These are phyloP conservation scores for Prenolepis imparis DNA, from an alignment of 2,888 invertebrate species.

Conservation along the genomic window DNA sequence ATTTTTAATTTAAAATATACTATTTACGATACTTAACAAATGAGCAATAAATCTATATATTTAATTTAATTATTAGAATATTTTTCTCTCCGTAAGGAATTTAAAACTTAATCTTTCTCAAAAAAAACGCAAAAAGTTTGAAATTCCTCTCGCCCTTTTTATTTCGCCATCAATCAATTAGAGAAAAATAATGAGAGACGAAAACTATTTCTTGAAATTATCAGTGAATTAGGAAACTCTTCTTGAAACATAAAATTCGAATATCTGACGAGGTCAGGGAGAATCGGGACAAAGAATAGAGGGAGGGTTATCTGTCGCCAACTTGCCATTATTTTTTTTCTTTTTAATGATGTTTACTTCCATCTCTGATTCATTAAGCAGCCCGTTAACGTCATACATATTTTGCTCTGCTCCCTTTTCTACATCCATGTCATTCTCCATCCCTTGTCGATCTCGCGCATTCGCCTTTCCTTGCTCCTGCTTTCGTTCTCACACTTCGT, in stretches of 20 bases:
- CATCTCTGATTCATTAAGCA: constrained; percentile 46
- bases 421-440: constrained; percentile 14
- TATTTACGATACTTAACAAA: background rate
- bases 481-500: background rate
- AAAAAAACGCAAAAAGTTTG: background rate
- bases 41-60: constrained; percentile 7
- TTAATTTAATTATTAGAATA: no score
- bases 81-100: background rate
- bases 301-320: constrained; percentile 28
- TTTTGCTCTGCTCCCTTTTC: constrained; percentile 53
- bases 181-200: background rate
- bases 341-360: constrained; percentile 49
- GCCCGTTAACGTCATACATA: constrained; percentile 39
- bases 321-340: constrained; percentile 48
- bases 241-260: constrained; percentile 29
- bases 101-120: background rate
- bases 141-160: background rate
- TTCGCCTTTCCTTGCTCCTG: background rate
- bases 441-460: constrained; percentile 33
- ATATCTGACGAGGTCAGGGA: constrained; percentile 4
- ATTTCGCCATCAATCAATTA: constrained; percentile 10
- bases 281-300: background rate
- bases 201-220: background rate
- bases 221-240: constrained; percentile 15
- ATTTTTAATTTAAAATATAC: background rate